These are phyloP conservation scores for Manduca sexta DNA, from an alignment of 1,140 invertebrate species.

Conservation along the genomic window DNA sequence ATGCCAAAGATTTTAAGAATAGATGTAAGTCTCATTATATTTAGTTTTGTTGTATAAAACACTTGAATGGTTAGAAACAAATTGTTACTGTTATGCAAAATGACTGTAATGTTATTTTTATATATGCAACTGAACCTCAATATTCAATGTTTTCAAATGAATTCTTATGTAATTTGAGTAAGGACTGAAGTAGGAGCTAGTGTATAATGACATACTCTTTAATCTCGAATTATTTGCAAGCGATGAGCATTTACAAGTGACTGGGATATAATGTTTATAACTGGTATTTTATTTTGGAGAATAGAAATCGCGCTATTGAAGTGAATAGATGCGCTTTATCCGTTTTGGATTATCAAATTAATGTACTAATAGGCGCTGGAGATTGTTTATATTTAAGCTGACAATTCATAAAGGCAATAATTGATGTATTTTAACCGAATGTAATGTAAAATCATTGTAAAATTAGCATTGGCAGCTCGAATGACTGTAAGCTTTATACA, in stretches of 20 bases:
- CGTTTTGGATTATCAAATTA: conserved; percentile 5
- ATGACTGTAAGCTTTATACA: conserved; percentile 13
- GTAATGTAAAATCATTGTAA: neutral
- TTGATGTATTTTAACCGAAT: neutral
- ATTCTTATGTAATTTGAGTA: conserved; percentile 55
- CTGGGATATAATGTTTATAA: conserved; percentile 22
- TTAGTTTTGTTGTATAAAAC: conserved; percentile 37
- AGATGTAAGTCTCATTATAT: conserved; percentile 56
- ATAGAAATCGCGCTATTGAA: neutral
- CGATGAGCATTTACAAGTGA: conserved; percentile 40
- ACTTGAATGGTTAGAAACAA: conserved; percentile 59
- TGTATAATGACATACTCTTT: conserved; percentile 50
- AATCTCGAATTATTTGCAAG: conserved; percentile 41
- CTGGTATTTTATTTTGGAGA: conserved; percentile 23
- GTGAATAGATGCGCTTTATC: conserved; percentile 12
- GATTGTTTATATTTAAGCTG: conserved; percentile 9
- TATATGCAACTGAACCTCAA: conserved; percentile 58
- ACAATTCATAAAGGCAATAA: conserved; percentile 18
- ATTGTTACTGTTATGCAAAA: conserved; percentile 67
- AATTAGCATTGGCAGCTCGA: conserved; percentile 11
- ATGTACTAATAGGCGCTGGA: conserved; percentile 8
- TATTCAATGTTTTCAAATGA: conserved; percentile 51
- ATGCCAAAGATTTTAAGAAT: conserved; percentile 68
- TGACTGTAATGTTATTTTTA: conserved; percentile 65
- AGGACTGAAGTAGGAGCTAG: conserved; percentile 64